Evolutionary conservation across 2,113 vertebrate genomes (phyloP), one percentile per base, ranked within the genome.

Genomic region (Cyprinus carpio): DNA sequence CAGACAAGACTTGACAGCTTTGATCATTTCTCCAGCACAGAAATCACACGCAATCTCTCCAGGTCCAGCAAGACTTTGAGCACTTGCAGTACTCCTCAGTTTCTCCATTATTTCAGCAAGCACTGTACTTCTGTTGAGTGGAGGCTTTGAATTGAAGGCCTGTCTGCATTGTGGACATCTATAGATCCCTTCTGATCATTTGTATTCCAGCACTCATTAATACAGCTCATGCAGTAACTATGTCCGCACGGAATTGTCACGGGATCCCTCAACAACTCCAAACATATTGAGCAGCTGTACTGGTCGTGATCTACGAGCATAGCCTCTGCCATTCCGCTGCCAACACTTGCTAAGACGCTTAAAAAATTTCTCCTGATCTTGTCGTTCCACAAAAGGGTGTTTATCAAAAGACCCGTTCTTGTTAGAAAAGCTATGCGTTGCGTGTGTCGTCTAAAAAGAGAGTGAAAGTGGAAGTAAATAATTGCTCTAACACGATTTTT

Each of bases 221-320:
- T 86, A n/a, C 87, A 88, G 62, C 27, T 27, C 77, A 56, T 78
- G 6, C 87, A 88, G 78, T 88, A 88, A 54, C 78, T 86, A 78
- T 88, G 87, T 74, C 87, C 87, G 10, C 87, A 88, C 2, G 87
- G 85, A 31, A 88, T 88, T 15, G 87, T 88, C 78, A 87, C 87
- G 2, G 87, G 87, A 34, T 86, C 82, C n/a, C 11, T 78, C 78
- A 86, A 80, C 23, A 88, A 62, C 1, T 88, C 87, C 34, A 86
- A 40, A 86, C 87, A 88, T 58, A 88, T 67, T 0, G 85, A 76
- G 43, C 87, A 88, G 43, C 20, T 84, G 82, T 86, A 88, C 34
- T 86, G 87, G 15, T 82, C 82, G 13, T 27, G 31, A 40, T 84
- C 43, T 23, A 12, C 15, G 6, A 82, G 2, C 9, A 62, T 11